Evolutionary conservation across 2,113 vertebrate genomes (phyloP).

Genomic region (Eclectus roratus): DNA sequence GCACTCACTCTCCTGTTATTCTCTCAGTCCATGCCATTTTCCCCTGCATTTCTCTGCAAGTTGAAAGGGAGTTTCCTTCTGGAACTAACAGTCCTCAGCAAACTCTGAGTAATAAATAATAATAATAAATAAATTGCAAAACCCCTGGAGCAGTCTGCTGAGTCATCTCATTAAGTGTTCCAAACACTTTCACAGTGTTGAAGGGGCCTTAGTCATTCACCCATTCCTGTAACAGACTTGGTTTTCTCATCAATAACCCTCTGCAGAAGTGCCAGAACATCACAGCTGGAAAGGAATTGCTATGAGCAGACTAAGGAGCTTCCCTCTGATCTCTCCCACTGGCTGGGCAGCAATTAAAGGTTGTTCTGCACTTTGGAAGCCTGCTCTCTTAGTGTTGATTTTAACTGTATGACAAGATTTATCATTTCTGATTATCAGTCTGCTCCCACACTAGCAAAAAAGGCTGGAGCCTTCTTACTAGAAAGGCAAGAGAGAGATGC

Average conservation of each 20-base stretch:
- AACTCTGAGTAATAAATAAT: conserved; percentile 55
- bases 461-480: neutral
- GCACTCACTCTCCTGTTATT: neutral
- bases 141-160: conserved; percentile 20
- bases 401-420: neutral
- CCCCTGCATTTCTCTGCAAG: neutral
- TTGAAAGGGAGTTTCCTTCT: conserved; percentile 1
- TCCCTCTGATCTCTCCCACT: neutral
- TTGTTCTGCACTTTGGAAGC: neutral
- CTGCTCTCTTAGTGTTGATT: neutral
- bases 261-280: neutral
- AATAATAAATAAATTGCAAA: conserved; percentile 39
- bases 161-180: conserved; percentile 59
- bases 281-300: neutral
- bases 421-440: neutral
- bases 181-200: conserved; percentile 45
- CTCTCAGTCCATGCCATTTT: neutral
- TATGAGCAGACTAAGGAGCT: neutral
- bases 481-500: neutral
- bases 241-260: conserved; percentile 47
- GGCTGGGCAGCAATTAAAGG: neutral
- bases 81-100: conserved; percentile 8
- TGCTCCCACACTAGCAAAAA: neutral
- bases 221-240: conserved; percentile 3
- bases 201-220: conserved; percentile 20